A percentile compares a stretch with the other conserved stretches of the same genome.
These are phyloP conservation scores for Cossypha heuglini DNA, from an alignment of 2,797 vertebrate genomes.

Conservation along the genomic window DNA sequence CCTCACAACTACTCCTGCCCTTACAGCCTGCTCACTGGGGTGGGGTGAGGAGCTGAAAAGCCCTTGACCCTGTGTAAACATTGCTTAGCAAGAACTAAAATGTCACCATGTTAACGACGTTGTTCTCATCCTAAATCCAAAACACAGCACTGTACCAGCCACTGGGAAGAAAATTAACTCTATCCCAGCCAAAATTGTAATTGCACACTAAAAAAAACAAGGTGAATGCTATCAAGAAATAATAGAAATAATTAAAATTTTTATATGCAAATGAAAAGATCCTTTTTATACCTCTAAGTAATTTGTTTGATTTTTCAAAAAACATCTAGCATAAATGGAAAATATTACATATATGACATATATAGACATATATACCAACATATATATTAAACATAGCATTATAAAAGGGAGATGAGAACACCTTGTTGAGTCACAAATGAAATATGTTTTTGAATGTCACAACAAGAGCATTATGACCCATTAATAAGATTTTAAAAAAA, in stretches of 20 bases:
- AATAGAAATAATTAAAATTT: neutral
- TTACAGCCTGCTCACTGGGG: neutral
- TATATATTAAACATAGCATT: neutral
- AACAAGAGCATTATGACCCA: conserved; percentile 7
- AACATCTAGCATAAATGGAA: neutral
- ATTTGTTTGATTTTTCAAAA: neutral
- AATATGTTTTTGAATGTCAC: conserved; percentile 33
- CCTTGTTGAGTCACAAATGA: conserved; percentile 26
- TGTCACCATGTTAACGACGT: rapidly evolving
- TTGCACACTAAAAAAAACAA: neutral
- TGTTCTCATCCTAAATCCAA: neutral
- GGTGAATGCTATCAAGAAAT: neutral
- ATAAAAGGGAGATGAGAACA: neutral
- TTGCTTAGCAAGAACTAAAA: neutral
- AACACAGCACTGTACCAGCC: neutral
- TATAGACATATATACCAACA: neutral
- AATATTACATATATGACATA: neutral
- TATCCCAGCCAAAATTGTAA: neutral
- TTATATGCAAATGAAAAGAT: neutral
- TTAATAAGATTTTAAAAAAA: neutral
- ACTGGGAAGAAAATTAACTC: neutral
- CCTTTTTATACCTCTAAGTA: neutral
- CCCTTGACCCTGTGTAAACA: neutral
- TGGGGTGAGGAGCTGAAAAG: neutral
- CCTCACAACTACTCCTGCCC: neutral